These are phyloP conservation scores for Oxyruncus cristatus DNA, from an alignment of 2,113 vertebrate genomes.

Conservation along the genomic window DNA sequence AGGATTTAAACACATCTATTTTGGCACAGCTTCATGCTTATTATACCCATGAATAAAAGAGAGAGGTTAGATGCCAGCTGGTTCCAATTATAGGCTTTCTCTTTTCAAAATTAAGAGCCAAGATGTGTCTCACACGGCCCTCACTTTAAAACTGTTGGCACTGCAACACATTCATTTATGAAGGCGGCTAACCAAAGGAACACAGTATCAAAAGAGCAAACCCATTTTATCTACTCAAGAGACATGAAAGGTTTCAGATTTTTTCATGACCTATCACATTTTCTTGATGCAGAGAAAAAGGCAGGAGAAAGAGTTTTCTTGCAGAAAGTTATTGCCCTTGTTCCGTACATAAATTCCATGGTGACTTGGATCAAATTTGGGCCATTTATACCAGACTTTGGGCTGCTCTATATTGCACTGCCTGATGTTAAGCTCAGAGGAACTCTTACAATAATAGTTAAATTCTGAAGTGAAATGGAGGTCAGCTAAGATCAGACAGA, in stretches of 20 bases:
- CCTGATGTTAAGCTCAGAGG: background rate
- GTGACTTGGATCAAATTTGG: background rate
- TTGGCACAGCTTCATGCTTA: constrained; percentile 14
- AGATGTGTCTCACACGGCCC: background rate
- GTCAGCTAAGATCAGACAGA: background rate
- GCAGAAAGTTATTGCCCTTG: background rate
- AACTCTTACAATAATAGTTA: background rate
- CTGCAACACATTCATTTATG: background rate
- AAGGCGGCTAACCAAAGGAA: background rate
- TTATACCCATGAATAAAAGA: constrained; percentile 39
- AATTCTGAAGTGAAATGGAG: background rate
- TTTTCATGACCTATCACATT: background rate
- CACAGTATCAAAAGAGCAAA: background rate
- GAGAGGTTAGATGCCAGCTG: constrained; percentile 1
- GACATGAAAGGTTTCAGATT: background rate
- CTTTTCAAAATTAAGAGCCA: constrained; percentile 15
- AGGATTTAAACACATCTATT: background rate
- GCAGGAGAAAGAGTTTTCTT: background rate
- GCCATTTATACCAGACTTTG: background rate
- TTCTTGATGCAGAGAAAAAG: background rate
- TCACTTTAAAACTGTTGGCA: background rate
- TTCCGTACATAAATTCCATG: background rate
- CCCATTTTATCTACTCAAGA: background rate
- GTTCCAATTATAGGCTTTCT: constrained; percentile 27
- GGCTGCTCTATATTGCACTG: background rate